Evolutionary conservation across 2,797 vertebrate species (phyloP).

Genomic region (Anabas testudineus): DNA sequence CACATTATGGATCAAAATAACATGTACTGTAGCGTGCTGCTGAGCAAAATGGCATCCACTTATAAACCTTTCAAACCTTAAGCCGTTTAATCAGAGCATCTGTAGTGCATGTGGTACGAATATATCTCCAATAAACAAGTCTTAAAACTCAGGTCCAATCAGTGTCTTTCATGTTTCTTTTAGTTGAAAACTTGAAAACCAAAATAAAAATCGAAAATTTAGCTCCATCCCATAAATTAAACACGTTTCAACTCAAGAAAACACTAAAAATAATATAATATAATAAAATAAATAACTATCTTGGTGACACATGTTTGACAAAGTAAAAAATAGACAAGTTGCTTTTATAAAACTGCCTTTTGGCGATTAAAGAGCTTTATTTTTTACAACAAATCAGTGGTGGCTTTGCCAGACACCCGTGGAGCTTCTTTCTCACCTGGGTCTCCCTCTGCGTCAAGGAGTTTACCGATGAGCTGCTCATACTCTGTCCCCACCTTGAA

Average conservation of each 20-base stretch:
- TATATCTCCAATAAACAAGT: constrained; percentile 2
- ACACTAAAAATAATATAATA: no score
- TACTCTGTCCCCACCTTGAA: constrained; percentile 92
- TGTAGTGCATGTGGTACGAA: not conserved
- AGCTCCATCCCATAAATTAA: not conserved
- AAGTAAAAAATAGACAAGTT: no score
- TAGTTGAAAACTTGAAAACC: not conserved
- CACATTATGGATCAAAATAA: constrained; percentile 61
- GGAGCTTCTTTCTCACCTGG: constrained; percentile 83
- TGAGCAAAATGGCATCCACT: constrained; percentile 17
- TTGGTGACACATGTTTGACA: no score
- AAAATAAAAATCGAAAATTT: not conserved
- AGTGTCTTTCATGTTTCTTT: not conserved
- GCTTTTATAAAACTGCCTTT: no score
- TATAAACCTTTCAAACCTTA: not conserved
- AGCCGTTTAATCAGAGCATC: constrained; percentile 2
- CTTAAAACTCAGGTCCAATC: not conserved
- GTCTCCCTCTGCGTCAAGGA: constrained; percentile 91
- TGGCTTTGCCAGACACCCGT: not conserved
- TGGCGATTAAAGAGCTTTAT: no score
- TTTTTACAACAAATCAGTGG: not conserved
- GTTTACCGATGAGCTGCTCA: constrained; percentile 92
- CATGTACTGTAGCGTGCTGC: constrained; percentile 34
- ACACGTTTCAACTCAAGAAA: not conserved
- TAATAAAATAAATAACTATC: no score